Evolutionary conservation across 2,888 invertebrate species (phyloP).

Genomic region (Pheosia tremula): DNA sequence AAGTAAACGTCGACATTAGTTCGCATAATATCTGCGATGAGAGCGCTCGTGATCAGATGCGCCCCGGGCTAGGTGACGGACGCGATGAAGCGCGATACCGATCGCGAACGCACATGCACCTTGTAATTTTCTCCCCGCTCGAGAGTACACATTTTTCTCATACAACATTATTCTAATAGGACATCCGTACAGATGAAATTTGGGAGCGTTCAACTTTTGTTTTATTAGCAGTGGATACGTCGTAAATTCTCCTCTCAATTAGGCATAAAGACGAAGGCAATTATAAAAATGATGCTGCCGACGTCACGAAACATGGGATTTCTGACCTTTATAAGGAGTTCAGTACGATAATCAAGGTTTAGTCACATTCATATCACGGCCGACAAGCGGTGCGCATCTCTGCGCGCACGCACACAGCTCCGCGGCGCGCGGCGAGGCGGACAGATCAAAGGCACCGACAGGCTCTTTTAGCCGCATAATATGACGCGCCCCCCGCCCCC

Average conservation of each 20-base stretch:
- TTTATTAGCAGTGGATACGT: constrained; percentile 40
- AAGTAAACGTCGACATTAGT: constrained; percentile 65
- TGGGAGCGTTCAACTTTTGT: constrained; percentile 33
- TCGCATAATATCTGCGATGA: constrained; percentile 67
- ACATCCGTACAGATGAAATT: constrained; percentile 27
- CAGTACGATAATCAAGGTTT: constrained; percentile 83
- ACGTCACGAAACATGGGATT: constrained; percentile 60
- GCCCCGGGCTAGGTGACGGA: constrained; percentile 73
- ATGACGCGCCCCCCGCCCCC: constrained; percentile 79
- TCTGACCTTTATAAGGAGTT: constrained; percentile 79
- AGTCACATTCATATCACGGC: constrained; percentile 82
- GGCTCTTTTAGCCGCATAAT: constrained; percentile 84
- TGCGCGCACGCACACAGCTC: constrained; percentile 59
- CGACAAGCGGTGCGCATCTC: constrained; percentile 78
- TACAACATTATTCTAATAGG: constrained; percentile 18
- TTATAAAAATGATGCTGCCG: constrained; percentile 55
- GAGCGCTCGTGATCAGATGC: constrained; percentile 59
- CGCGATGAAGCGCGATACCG: constrained; percentile 68
- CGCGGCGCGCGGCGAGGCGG: constrained; percentile 61
- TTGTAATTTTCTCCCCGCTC: constrained; percentile 41
- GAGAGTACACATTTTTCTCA: constrained; percentile 34
- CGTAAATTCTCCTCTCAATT: constrained; percentile 47
- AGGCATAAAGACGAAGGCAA: constrained; percentile 49
- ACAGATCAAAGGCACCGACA: constrained; percentile 84
- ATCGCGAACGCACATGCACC: constrained; percentile 54